Conservation (phyloP, 1,140 invertebrate species). For the Euglossa dilemma region DNA sequence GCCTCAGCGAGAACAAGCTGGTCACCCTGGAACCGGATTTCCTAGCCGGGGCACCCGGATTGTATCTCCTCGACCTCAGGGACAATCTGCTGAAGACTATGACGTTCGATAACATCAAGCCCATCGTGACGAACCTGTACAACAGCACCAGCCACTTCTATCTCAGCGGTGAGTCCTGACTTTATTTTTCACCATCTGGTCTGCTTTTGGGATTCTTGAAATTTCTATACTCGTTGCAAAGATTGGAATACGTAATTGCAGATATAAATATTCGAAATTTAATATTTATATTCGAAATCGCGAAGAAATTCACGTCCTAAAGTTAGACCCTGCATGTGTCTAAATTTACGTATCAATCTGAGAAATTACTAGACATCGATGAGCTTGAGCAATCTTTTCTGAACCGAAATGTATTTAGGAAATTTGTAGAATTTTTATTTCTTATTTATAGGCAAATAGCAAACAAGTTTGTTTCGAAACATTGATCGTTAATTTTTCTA, state of each 20-base stretch:
- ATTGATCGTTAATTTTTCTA: too few species aligned
- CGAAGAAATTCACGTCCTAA: too few species aligned
- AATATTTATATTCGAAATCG: too few species aligned
- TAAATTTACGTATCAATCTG: not conserved
- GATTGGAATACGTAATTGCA: too few species aligned
- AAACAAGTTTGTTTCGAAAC: too few species aligned
- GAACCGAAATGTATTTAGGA: too few species aligned
- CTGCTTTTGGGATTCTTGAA: not conserved
- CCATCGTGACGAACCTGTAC: constrained; percentile 89
- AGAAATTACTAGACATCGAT: not conserved
- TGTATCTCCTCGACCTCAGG: constrained; percentile 88
- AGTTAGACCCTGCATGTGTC: too few species aligned
- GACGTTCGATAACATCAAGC: constrained; percentile 87
- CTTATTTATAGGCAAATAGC: too few species aligned
- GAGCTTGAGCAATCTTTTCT: not conserved
- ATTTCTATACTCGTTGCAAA: too few species aligned
- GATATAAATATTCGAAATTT: too few species aligned
- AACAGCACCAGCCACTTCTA: constrained; percentile 87
- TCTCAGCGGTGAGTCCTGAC: constrained; percentile 87
- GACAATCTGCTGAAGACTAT: constrained; percentile 89
- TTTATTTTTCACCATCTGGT: not conserved
- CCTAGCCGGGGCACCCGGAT: constrained; percentile 85
- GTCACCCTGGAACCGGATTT: constrained; percentile 85
- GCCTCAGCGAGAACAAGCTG: constrained; percentile 88
- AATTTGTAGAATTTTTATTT: too few species aligned